Evolutionary conservation across 2,888 invertebrate species (phyloP), one percentile per base, ranked within the genome.

Genomic region (Anticlea derivata): DNA sequence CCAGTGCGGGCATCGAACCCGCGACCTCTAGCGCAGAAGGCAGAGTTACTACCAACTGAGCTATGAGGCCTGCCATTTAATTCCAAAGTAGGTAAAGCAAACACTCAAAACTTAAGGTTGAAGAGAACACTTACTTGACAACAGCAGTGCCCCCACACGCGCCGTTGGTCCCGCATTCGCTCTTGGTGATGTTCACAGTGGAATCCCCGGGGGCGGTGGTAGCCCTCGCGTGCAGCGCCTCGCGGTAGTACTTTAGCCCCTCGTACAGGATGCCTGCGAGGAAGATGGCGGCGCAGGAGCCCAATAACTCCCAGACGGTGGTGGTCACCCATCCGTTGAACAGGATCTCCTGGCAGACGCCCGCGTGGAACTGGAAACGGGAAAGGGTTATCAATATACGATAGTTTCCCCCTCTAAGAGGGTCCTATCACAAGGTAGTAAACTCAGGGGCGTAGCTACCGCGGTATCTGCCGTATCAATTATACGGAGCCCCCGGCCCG

Each of bases 251-350:
- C 89, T 99, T 99, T 1, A 99, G 92, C 0, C 97, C 97, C 86
- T 99, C 99, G 78, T 99, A 99, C n/a, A 97, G 88, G 13, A 97
- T 94, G 0, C 97, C 96, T 75, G 98, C 93, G 39, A 97, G 92
- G 83, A 98, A 96, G 65, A 99, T 95, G 35, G 95, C 96, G 45
- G 98, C 88, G 77, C 97, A 96, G 0, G 99, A 98, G 0, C 96
- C 95, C 29, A 98, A 92, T 66, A 99, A 93, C 61, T 96, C 95
- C 49, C 95, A 92, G 8, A 93, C 88, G 4, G 93, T 94, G 1
- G 92, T 89, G 31, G 95, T 94, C 69, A 92, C 92, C 97, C 97
- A 97, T 30, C 93, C 93, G 40, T 93, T 92, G 91, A 97, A 97
- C 27, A 97, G 92, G 66, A 97, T 95, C 40, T 93, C 93, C 68